Evolutionary conservation across 2,797 vertebrate genomes (phyloP).

Genomic region (Acipenser oxyrinchus): DNA sequence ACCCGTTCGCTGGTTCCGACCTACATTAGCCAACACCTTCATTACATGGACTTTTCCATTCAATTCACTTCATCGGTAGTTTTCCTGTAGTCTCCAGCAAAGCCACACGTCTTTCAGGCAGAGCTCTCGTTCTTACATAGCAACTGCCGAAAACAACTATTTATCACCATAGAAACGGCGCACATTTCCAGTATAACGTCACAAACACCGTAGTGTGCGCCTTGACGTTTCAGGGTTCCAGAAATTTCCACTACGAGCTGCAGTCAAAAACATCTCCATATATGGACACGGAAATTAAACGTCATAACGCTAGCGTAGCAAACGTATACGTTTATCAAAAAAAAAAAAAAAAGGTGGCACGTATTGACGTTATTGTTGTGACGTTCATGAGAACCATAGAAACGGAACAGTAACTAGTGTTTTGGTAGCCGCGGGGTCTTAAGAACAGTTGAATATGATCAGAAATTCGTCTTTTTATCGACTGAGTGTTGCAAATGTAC

Average conservation of each 20-base stretch:
- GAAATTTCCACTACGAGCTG: constrained; percentile 7
- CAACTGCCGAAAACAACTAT: background rate
- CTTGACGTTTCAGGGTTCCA: background rate
- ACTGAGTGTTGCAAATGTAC: too few species aligned
- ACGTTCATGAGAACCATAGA: constrained; percentile 56
- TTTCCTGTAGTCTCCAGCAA: too few species aligned
- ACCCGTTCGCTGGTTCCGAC: too few species aligned
- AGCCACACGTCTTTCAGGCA: too few species aligned
- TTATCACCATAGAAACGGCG: constrained; percentile 10
- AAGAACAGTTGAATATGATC: constrained; percentile 2
- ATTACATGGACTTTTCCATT: too few species aligned
- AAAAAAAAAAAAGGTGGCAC: constrained; percentile 33
- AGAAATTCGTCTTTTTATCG: too few species aligned
- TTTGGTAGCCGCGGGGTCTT: constrained; percentile 26
- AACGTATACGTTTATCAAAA: constrained; percentile 26
- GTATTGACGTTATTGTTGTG: constrained; percentile 46
- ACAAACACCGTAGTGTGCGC: background rate
- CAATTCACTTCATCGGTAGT: too few species aligned
- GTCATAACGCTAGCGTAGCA: constrained; percentile 44
- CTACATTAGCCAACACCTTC: too few species aligned
- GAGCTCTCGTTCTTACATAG: background rate
- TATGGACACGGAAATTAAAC: constrained; percentile 54
- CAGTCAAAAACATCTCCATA: constrained; percentile 29
- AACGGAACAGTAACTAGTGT: constrained; percentile 55
- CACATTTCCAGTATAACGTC: background rate